phyloP scores from a whole-genome alignment of 2,888 invertebrate genomes.

The Physocephala rufipes region DNA sequence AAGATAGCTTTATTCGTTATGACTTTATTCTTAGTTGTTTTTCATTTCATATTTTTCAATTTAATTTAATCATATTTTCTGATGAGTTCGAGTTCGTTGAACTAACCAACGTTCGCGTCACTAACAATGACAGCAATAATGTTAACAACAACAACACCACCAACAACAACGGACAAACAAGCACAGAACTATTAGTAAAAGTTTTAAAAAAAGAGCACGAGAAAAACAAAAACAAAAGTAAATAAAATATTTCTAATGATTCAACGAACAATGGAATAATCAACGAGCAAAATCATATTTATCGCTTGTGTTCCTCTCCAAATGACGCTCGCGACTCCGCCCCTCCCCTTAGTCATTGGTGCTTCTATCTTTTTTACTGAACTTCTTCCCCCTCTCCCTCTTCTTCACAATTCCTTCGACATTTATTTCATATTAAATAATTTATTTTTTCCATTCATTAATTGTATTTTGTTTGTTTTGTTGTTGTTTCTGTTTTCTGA shows the following conservation, averaged over 20 bases:
- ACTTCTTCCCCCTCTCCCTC: background rate
- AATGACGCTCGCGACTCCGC: background rate
- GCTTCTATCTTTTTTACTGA: background rate
- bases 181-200: background rate
- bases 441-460: background rate
- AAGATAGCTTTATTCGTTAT: conserved; percentile 31
- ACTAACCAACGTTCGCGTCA: conserved; percentile 5
- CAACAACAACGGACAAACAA: background rate
- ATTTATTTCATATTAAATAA: background rate
- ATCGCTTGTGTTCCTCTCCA: too few species aligned
- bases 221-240: too few species aligned
- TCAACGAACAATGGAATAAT: too few species aligned
- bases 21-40: conserved; percentile 33
- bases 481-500: background rate
- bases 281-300: too few species aligned
- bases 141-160: conserved; percentile 11
- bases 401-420: background rate
- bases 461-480: background rate
- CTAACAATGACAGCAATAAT: background rate
- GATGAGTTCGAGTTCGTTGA: conserved; percentile 21
- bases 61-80: conserved; percentile 16
- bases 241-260: too few species aligned
- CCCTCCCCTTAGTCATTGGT: background rate
- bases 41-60: conserved; percentile 16
- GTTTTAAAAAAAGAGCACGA: too few species aligned